Evolutionary conservation across 2,113 vertebrate genomes (phyloP).

Genomic region (Strigops habroptila): DNA sequence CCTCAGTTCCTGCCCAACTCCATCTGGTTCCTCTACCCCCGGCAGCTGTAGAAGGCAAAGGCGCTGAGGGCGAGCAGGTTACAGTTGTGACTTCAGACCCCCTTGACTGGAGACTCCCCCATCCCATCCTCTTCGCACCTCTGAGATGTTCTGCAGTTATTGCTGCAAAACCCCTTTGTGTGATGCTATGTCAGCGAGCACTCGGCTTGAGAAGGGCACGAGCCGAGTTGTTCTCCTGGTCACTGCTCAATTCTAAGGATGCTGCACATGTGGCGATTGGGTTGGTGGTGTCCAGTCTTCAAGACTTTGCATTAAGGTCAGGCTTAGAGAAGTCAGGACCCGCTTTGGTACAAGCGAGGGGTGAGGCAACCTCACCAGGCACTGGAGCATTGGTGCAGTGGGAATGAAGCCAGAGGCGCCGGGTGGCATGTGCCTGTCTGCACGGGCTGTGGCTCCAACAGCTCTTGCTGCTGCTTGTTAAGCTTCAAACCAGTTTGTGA

Average conservation of each 20-base stretch:
- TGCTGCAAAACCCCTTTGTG: too few relatives aligned
- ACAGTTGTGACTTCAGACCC: neutral
- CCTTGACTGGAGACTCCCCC: neutral
- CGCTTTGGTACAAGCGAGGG: rapidly evolving
- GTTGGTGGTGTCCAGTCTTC: neutral
- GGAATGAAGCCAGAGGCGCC: neutral
- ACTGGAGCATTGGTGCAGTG: neutral
- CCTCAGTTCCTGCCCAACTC: neutral
- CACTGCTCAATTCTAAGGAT: neutral
- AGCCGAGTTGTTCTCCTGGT: neutral
- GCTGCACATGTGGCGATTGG: rapidly evolving
- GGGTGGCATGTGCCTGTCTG: neutral
- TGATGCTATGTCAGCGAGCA: neutral
- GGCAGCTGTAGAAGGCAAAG: neutral
- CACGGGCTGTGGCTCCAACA: neutral
- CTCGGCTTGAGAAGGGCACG: neutral
- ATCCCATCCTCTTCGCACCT: too few relatives aligned
- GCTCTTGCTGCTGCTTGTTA: neutral
- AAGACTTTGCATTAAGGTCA: neutral
- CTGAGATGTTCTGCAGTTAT: neutral
- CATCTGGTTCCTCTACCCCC: neutral
- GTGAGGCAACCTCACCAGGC: neutral
- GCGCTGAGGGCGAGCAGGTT: too few relatives aligned
- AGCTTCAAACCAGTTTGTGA: neutral
- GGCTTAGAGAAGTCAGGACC: neutral